A percentile compares a stretch with the other conserved stretches of the same genome.
Evolutionary conservation across 2,797 vertebrate genomes (phyloP).

Genomic region (Scyliorhinus canicula): DNA sequence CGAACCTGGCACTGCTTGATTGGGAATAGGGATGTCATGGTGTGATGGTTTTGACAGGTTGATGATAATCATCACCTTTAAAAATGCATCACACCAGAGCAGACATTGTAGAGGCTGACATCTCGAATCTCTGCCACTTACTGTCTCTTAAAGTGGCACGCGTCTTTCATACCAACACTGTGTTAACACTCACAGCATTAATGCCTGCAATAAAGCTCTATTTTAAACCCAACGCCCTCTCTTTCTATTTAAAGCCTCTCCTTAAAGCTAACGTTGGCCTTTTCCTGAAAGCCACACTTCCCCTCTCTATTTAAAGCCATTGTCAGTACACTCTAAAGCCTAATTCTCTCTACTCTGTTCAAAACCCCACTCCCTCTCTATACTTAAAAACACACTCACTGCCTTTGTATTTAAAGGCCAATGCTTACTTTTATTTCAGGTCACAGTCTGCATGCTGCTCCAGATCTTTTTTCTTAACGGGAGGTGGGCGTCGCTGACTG

Average conservation of each 20-base stretch:
- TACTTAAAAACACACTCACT: not conserved
- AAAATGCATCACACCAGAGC: not conserved
- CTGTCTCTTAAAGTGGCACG: not conserved
- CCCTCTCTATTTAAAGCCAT: not conserved
- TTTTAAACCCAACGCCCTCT: not conserved
- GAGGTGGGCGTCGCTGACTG: no score
- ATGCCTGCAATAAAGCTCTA: not conserved
- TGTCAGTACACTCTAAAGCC: no score
- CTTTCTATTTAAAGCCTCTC: not conserved
- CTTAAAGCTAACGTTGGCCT: not conserved
- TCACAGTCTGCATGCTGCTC: not conserved
- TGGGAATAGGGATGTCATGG: conserved; percentile 6
- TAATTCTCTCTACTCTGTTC: not conserved
- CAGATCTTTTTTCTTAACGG: no score
- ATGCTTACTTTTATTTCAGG: not conserved
- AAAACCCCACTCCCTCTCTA: not conserved
- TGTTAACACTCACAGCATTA: not conserved
- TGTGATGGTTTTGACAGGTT: conserved; percentile 7
- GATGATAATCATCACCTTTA: conserved; percentile 28
- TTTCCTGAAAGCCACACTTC: not conserved
- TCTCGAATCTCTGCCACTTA: not conserved
- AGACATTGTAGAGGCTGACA: not conserved
- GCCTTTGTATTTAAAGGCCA: not conserved
- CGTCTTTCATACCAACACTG: not conserved
- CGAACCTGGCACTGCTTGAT: not conserved